Conservation (phyloP, 2,888 invertebrate genomes). For the Yponomeuta sedellus region DNA sequence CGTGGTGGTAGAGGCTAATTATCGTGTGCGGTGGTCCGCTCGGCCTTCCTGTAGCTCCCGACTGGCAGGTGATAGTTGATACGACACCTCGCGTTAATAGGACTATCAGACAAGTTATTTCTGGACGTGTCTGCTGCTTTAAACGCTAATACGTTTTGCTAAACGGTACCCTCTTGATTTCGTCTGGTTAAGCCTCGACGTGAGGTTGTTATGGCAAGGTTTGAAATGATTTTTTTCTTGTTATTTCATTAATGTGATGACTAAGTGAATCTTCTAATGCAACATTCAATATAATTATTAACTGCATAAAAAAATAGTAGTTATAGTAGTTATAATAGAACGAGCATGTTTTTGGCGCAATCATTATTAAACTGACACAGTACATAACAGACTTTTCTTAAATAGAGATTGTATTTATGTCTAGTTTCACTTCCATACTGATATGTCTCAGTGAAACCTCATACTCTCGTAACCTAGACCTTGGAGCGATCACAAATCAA, state of each 20-base stretch:
- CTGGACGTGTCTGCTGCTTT: not conserved
- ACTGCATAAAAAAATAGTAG: too few species aligned
- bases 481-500: conserved; percentile 62
- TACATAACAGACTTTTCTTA: too few species aligned
- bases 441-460: conserved; percentile 31
- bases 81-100: conserved; percentile 10
- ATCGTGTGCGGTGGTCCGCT: conserved; percentile 11
- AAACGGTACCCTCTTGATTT: not conserved
- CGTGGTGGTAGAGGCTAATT: not conserved
- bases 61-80: conserved; percentile 9
- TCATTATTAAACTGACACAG: too few species aligned
- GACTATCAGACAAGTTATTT: conserved; percentile 10
- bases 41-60: not conserved
- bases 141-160: not conserved
- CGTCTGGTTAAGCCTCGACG: not conserved
- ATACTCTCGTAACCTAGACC: conserved; percentile 39
- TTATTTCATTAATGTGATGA: too few species aligned
- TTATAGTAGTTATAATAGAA: too few species aligned
- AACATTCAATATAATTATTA: too few species aligned
- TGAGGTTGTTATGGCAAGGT: not conserved
- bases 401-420: too few species aligned
- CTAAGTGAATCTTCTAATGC: too few species aligned
- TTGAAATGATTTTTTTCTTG: not conserved
- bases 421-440: not conserved
- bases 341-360: too few species aligned